Evolutionary conservation across 2,888 invertebrate genomes (phyloP), one percentile per base, ranked within the genome.

Genomic region (Synergus itoensis): DNA sequence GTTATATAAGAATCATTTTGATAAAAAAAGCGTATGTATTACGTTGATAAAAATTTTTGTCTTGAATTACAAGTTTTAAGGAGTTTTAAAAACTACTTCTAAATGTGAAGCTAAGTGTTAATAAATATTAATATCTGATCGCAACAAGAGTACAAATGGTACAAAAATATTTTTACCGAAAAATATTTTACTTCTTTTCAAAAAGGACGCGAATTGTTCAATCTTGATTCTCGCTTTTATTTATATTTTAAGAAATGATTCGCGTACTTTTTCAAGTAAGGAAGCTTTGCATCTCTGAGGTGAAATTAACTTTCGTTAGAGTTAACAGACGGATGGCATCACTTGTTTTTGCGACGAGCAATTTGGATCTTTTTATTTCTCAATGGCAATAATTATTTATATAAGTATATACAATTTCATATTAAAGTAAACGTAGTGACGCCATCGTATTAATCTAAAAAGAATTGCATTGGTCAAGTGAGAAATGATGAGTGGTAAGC

Each of bases 351-450:
- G 40, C n/a, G 16, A 77, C 77, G 62, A 65, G 77, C 85, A 75
- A 69, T 83, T 79, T 18, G 65, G 81, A 83, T 81, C 79, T 86
- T 87, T 86, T 80, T 81, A 81, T 88, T 90, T 88, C 86, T 86
- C 87, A 87, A 89, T 88, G 87, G 89, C 89, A 89, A 89, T 90
- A 89, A 89, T 86, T 89, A 88, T 86, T 85, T 86, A 80, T 88
- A 86, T 85, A 81, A 84, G 80, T 81, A 84, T 87, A 86, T 87
- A 89, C 86, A 89, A 88, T 89, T 89, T 89, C 86, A 87, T 86
- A 62, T 85, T 87, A 89, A 85, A 87, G 82, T 89, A 88, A 84
- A 81, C 82, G 84, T 87, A 86, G 85, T 85, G 87, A 87, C 85
- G 86, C 82, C 84, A 86, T 85, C 82, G 81, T 85, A 85, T 86